Evolutionary conservation across 2,113 vertebrate genomes (phyloP).

Genomic region (Hypanus sabinus): DNA sequence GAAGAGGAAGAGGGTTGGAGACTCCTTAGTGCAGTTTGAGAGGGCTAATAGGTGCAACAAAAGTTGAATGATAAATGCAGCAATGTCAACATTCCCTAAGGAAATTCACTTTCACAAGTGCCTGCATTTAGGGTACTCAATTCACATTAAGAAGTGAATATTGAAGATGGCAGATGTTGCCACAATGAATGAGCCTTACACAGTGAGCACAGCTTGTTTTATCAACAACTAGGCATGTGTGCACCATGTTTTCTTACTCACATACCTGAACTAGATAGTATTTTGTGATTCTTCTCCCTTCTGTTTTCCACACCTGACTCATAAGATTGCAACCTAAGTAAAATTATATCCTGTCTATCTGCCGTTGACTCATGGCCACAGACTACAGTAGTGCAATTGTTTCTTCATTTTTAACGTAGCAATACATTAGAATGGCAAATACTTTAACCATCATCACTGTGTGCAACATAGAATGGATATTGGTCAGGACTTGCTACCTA

Average conservation of each 20-base stretch:
- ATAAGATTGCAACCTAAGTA: neutral
- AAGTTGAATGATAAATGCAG: too few relatives aligned
- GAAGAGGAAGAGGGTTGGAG: too few relatives aligned
- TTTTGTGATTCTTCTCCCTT: neutral
- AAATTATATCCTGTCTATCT: neutral
- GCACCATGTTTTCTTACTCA: neutral
- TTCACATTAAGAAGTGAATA: neutral
- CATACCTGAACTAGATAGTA: too few relatives aligned
- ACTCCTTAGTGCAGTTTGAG: too few relatives aligned
- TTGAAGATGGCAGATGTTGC: too few relatives aligned
- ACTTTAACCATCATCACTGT: neutral
- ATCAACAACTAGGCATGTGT: neutral
- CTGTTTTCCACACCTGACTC: neutral
- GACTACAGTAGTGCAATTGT: neutral
- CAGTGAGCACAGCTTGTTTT: too few relatives aligned
- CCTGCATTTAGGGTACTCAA: neutral
- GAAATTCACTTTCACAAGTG: too few relatives aligned
- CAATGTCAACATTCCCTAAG: too few relatives aligned
- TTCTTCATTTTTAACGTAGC: neutral
- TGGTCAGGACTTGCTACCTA: neutral
- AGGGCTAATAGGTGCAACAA: too few relatives aligned
- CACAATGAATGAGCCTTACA: too few relatives aligned
- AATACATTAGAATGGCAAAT: neutral
- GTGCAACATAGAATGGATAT: too few relatives aligned
- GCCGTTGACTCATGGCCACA: neutral